Conservation (phyloP, 2,113 vertebrate genomes). For the Numenius arquata region DNA sequence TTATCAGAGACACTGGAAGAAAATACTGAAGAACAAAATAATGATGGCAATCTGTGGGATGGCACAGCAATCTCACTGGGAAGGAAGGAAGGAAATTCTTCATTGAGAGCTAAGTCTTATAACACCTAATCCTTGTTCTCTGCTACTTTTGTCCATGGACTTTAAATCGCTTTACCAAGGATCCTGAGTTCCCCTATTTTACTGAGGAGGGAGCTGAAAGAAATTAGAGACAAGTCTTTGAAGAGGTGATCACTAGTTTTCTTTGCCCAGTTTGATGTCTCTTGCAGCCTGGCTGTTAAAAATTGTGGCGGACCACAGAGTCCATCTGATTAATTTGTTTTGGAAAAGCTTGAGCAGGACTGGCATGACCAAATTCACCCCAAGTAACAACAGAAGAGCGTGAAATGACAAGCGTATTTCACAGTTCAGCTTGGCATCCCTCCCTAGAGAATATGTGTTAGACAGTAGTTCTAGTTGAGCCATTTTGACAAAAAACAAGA, state of each 20-base stretch:
- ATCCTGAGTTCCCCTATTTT: neutral
- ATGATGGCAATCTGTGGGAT: neutral
- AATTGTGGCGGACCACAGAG: neutral
- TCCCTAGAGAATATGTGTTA: neutral
- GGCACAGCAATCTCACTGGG: neutral
- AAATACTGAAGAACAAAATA: neutral
- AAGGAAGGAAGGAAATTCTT: neutral
- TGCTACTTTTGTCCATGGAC: neutral
- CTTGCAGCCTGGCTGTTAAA: neutral
- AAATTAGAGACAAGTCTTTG: neutral
- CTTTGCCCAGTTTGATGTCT: neutral
- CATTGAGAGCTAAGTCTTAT: neutral
- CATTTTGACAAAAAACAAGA: neutral
- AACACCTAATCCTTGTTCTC: neutral
- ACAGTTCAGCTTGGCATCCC: neutral
- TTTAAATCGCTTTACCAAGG: neutral
- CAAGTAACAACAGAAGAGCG: neutral
- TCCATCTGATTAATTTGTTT: neutral
- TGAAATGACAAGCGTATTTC: neutral
- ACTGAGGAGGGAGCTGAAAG: neutral
- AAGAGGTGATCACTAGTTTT: neutral
- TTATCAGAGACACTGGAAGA: neutral
- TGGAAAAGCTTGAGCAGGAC: neutral
- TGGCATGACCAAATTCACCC: neutral
- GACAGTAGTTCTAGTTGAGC: neutral